Conservation (phyloP, 2,797 vertebrate genomes). For the Urophycis tenuis region DNA sequence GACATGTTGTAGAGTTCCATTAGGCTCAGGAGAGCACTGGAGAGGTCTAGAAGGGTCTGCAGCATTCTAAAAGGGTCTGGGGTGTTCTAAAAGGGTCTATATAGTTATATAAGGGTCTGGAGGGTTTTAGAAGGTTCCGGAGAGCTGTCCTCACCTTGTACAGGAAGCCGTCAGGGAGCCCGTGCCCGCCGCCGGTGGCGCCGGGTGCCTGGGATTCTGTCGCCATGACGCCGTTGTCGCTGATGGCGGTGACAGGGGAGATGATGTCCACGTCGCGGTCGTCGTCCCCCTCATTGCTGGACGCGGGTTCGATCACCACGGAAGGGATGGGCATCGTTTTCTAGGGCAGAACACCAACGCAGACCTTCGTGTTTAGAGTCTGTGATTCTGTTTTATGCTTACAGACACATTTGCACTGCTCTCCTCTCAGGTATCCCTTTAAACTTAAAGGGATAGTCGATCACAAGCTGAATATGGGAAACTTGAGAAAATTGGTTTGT, state of each 20-base stretch:
- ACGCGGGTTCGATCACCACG: constrained; percentile 91
- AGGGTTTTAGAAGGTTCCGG: background rate
- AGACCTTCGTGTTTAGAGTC: background rate
- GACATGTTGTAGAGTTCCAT: background rate
- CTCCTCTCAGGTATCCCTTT: background rate
- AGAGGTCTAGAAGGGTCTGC: no score
- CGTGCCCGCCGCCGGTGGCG: constrained; percentile 27
- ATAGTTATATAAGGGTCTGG: no score
- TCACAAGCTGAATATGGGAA: background rate
- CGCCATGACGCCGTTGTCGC: constrained; percentile 55
- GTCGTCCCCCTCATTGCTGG: constrained; percentile 89
- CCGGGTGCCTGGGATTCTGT: background rate
- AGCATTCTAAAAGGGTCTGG: background rate
- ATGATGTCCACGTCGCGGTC: constrained; percentile 68
- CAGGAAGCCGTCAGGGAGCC: constrained; percentile 76
- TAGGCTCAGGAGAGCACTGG: no score
- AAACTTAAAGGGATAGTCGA: background rate
- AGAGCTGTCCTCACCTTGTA: constrained; percentile 78
- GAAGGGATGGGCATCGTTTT: constrained; percentile 83
- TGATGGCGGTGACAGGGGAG: constrained; percentile 46
- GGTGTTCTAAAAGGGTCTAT: no score
- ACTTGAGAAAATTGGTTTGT: no score
- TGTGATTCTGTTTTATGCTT: background rate
- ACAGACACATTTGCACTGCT: background rate
- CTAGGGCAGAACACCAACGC: constrained; percentile 35